phyloP scores from a whole-genome alignment of 2,888 invertebrate species.

The Oscheius sp. region DNA sequence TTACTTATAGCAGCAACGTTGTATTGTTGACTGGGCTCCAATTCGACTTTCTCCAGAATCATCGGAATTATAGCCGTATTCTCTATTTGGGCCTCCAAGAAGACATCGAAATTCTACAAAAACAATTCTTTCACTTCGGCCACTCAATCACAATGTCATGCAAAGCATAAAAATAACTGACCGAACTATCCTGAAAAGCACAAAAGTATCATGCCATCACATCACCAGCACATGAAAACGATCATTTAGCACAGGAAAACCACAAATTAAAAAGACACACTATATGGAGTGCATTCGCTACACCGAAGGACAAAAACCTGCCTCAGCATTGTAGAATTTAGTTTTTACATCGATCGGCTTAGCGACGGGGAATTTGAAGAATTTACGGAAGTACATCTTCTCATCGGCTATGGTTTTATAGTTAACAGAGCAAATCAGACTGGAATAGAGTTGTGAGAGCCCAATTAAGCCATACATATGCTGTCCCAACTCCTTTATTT shows the following conservation, averaged over 20 bases:
- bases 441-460: conserved; percentile 69
- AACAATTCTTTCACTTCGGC: not conserved
- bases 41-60: conserved; percentile 88
- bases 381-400: conserved; percentile 88
- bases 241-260: not conserved
- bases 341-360: conserved; percentile 98
- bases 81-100: conserved; percentile 83
- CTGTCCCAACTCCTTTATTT: conserved; percentile 98
- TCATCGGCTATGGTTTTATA: conserved; percentile 82
- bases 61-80: conserved; percentile 92
- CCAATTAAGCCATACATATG: conserved; percentile 82
- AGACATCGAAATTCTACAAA: conserved; percentile 79
- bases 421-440: conserved; percentile 92
- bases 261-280: not conserved
- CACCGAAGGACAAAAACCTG: conserved; percentile 63
- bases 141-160: not conserved
- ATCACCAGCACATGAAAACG: conserved; percentile 24
- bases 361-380: conserved; percentile 93
- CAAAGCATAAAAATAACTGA: conserved; percentile 21
- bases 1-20: conserved; percentile 73
- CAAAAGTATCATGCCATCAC: conserved; percentile 9
- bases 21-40: conserved; percentile 91
- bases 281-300: not conserved
- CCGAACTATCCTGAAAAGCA: conserved; percentile 53
- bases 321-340: conserved; percentile 91